These are phyloP conservation scores for Daboia siamensis DNA, from an alignment of 2,113 vertebrate species.

Conservation along the genomic window DNA sequence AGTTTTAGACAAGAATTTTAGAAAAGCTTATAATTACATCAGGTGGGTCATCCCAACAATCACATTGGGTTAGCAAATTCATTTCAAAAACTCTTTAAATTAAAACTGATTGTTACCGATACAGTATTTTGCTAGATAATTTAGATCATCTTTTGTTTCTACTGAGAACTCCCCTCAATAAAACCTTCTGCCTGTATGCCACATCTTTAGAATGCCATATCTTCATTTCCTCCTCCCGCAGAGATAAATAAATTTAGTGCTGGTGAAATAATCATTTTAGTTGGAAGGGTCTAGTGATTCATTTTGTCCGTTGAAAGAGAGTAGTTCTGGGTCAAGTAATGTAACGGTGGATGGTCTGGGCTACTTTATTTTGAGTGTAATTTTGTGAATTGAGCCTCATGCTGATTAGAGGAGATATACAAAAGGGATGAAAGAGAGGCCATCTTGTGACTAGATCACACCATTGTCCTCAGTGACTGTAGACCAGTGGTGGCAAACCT, in stretches of 20 bases:
- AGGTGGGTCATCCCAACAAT: constrained; percentile 70
- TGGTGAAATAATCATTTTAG: neutral
- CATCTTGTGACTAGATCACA: neutral
- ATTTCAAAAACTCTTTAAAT: neutral
- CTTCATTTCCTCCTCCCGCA: neutral
- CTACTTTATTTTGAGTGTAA: neutral
- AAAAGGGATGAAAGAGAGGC: neutral
- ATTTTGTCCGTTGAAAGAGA: neutral
- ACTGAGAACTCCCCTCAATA: neutral
- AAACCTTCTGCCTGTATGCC: neutral
- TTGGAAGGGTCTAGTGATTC: neutral
- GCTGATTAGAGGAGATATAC: neutral
- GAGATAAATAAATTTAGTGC: neutral
- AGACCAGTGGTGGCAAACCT: neutral
- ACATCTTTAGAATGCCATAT: neutral
- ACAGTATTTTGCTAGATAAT: neutral
- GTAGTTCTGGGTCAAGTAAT: neutral
- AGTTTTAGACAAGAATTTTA: constrained; percentile 90
- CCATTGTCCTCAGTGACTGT: neutral
- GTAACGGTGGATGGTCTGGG: neutral
- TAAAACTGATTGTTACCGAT: neutral
- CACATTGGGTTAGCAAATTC: neutral
- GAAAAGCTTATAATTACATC: constrained; percentile 95
- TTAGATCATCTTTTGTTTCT: neutral
- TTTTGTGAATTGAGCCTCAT: neutral